Evolutionary conservation across 2,113 vertebrate genomes (phyloP), one percentile per base, ranked within the genome.

Genomic region (Oreochromis spilurus): DNA sequence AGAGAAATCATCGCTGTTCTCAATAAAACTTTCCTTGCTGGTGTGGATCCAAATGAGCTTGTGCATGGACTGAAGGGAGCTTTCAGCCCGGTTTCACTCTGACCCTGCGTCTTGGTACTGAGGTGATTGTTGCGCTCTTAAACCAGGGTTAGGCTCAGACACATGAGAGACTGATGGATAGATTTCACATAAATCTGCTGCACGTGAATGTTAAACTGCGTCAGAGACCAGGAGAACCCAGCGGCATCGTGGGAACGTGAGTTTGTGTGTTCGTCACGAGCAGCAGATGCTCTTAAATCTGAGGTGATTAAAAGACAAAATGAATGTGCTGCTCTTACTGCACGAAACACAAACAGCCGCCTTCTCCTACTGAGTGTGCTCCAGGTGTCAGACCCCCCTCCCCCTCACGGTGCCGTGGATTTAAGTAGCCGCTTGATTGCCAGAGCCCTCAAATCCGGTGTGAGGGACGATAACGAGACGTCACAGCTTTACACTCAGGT

Each of bases 391-490:
- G 53, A 13, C 85, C 50, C 40, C 79, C 88, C 58, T 16, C 50
- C 65, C 62, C 72, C 77, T 34, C 70, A 24, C 82, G 81, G 80
- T 14, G 9, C 67, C 6, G 24, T 43, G 70, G 89, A 91, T 92
- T 93, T 94, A 93, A 93, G 94, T 91, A 91, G 80, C 78, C 77
- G 19, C 90, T 91, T 95, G 95, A 96, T 96, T 96, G 95, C 95
- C 92, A 88, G 92, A 93, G 92, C 94, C 91, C 93, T 96, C 95
- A 94, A 95, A 95, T 91, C 91, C 87, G 79, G 89, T 94, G 93
- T 94, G 92, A 93, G 83, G 89, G 91, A 94, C 91, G 95, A 96
- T 97, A 97, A 96, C 94, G 95, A 96, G 96, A 96, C 93, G 93
- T 96, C 95, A 94, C 94, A 93, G 94, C 94, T 95, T 94, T 95